phyloP scores from a whole-genome alignment of 2,797 vertebrate genomes.

The Lerista edwardsae region DNA sequence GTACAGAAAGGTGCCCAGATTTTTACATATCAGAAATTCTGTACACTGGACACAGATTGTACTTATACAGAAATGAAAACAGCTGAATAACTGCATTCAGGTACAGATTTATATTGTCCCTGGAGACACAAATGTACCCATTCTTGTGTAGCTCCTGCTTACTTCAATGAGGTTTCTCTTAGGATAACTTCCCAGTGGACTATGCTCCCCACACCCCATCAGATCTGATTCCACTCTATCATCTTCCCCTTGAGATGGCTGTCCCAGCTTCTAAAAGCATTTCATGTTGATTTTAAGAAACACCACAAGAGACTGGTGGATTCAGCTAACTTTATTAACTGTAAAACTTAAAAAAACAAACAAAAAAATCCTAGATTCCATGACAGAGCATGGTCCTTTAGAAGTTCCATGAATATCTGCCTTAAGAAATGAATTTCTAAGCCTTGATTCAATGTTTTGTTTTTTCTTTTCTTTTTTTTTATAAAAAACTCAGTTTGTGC shows the following conservation, averaged over 20 bases:
- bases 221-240: background rate
- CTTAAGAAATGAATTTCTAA: conserved; percentile 90
- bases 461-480: conserved; percentile 27
- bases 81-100: too few relatives aligned
- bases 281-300: conserved; percentile 75
- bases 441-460: conserved; percentile 80
- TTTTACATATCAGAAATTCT: too few relatives aligned
- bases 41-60: too few relatives aligned
- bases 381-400: conserved; percentile 88
- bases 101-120: too few relatives aligned
- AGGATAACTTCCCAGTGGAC: background rate
- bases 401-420: conserved; percentile 89
- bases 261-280: conserved; percentile 77
- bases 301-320: conserved; percentile 83
- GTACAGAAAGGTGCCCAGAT: too few relatives aligned
- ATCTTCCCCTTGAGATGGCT: background rate
- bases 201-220: background rate
- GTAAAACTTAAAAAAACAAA: conserved; percentile 91
- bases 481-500: conserved; percentile 74
- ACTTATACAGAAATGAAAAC: too few relatives aligned
- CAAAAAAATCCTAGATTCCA: conserved; percentile 76
- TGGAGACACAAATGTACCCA: too few relatives aligned
- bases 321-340: conserved; percentile 99
- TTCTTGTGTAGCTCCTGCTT: too few relatives aligned
- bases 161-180: too few relatives aligned